phyloP scores from a whole-genome alignment of 2,888 invertebrate genomes.

The Entomobrya proxima region DNA sequence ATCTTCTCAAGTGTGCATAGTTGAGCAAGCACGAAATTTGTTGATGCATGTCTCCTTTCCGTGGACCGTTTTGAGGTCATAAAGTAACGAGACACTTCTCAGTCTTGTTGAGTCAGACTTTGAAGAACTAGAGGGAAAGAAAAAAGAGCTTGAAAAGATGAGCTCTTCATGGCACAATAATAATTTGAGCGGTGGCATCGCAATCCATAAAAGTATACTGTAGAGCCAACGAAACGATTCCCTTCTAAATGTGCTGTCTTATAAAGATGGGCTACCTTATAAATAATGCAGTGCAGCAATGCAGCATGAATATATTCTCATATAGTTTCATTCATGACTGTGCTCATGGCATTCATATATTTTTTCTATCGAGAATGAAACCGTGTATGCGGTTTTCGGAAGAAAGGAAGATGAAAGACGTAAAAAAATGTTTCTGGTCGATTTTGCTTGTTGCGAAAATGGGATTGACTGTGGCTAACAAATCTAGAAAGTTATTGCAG shows the following conservation, averaged over 20 bases:
- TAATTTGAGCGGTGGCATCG: conserved; percentile 34
- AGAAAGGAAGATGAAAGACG: background rate
- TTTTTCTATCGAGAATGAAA: conserved; percentile 29
- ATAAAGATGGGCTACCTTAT: background rate
- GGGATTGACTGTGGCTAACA: conserved; percentile 14
- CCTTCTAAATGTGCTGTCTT: background rate
- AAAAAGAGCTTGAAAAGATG: conserved; percentile 68
- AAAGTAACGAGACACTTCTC: conserved; percentile 72
- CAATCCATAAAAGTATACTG: background rate
- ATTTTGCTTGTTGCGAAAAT: conserved; percentile 25
- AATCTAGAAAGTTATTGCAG: conserved; percentile 12
- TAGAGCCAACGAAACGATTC: background rate
- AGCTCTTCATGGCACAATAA: conserved; percentile 70
- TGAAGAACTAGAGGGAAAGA: conserved; percentile 38
- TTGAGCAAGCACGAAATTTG: conserved; percentile 32
- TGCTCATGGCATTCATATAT: background rate
- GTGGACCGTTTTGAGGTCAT: conserved; percentile 75
- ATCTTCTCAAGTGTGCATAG: too few relatives aligned
- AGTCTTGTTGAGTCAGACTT: conserved; percentile 59
- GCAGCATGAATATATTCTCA: conserved; percentile 10
- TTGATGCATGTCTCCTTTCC: conserved; percentile 49
- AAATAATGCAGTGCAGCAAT: background rate
- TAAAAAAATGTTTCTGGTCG: background rate
- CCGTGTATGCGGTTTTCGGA: conserved; percentile 24
- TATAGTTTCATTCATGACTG: background rate